Base-by-base conservation (phyloP, 2,113 vertebrate species). In the Romanogobio albipinnatus region DNA sequence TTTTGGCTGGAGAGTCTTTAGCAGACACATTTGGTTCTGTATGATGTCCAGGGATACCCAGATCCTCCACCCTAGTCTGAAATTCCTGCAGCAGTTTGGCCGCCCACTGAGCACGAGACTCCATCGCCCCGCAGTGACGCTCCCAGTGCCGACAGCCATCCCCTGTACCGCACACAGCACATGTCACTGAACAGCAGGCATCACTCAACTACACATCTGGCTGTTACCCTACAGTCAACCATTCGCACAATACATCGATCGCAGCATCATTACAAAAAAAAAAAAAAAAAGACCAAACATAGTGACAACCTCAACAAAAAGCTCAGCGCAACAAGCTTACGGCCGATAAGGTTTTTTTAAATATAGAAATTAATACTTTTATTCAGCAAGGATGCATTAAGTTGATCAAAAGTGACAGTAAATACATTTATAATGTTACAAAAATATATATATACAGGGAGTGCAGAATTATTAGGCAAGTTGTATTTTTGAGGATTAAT, bases 101-200 rank as follows among this genome's bases (percentile, higher is more conserved):
- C 4, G 95, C 96, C 98, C 98, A 99, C 62, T 97, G 95, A 3
- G 94, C 94, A n/a, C 97, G 95, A 2, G 94, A 93, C 80, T 98
- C 98, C 97, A 99, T 98, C 49, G 97, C 96, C 81, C 95, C 95
- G 47, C 96, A 96, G 93, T 98, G 94, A 73, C 92, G 94, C 82
- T 97, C 96, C 98, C 98, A 99, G 86, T 99, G 98, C 62, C 92
- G 94, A 88, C 97, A 98, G 86, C 93, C 95, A 29, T 96, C 96
- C 53, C 95, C 96, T 97, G 56, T 0, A 9, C 62, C 13, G 29
- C 36, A 77, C 24, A 76, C 59, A 66, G 9, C 43, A 75, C 0
- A 71, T 36, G 47, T 13, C 45, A 79, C 75, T 58, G 36, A 58
- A 43, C 53, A 62, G 15, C 29, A 8, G 33, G 13, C 13, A 5